Evolutionary conservation across 2,888 invertebrate genomes (phyloP).

Genomic region (Aphidoletes aphidimyza): DNA sequence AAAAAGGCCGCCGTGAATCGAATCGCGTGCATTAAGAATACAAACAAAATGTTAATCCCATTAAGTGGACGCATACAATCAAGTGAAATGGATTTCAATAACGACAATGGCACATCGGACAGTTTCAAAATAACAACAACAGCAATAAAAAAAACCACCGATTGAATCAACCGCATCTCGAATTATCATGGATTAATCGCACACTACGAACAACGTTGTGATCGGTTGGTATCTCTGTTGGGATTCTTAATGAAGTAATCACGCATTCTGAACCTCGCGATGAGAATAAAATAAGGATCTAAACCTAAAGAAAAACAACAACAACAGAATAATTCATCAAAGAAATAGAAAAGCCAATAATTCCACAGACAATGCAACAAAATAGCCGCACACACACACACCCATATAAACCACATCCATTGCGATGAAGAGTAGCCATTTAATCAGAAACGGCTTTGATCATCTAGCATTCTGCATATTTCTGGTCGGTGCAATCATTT

Average conservation of each 20-base stretch:
- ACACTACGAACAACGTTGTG: no score
- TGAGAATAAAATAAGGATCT: not conserved
- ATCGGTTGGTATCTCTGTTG: not conserved
- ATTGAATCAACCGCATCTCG: no score
- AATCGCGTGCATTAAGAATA: not conserved
- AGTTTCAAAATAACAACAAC: not conserved
- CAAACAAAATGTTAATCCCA: conserved; percentile 13
- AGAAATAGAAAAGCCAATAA: conserved; percentile 6
- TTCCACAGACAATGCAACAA: not conserved
- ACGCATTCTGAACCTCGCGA: not conserved
- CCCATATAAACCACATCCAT: not conserved
- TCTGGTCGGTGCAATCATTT: not conserved
- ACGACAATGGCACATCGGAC: not conserved
- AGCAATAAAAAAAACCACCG: no score
- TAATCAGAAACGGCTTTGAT: not conserved
- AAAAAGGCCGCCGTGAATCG: not conserved
- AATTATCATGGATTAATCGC: no score
- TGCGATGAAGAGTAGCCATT: not conserved
- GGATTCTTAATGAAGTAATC: conserved; percentile 11
- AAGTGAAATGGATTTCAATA: conserved; percentile 30
- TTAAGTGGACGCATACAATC: conserved; percentile 11
- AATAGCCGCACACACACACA: not conserved
- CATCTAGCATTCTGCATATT: not conserved
- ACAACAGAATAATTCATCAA: no score
- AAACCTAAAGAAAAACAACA: not conserved